Conservation (phyloP, 1,140 invertebrate species). For the Maniola jurtina region DNA sequence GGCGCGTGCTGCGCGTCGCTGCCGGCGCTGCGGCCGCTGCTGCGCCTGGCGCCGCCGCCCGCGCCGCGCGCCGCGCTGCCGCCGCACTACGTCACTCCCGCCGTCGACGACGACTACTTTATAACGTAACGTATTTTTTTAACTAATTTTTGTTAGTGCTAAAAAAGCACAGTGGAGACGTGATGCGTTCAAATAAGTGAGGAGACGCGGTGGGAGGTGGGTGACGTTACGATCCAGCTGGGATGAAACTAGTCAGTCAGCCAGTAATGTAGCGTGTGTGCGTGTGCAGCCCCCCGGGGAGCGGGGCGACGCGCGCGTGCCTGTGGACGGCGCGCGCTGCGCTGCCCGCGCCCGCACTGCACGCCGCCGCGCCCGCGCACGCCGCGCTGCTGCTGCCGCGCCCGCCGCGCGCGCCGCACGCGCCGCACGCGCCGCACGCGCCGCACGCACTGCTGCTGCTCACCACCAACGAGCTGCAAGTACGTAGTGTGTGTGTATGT, state of each 20-base stretch:
- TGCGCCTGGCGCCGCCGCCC: constrained; percentile 25
- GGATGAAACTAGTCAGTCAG: no score
- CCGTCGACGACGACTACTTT: constrained; percentile 34
- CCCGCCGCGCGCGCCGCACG: constrained; percentile 2
- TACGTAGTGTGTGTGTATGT: background rate
- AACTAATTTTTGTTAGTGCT: no score
- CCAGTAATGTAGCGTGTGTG: no score
- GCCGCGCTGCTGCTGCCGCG: constrained; percentile 28
- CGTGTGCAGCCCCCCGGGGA: constrained; percentile 31
- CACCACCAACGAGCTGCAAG: constrained; percentile 32
- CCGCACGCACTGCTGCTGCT: constrained; percentile 17
- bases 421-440: constrained; percentile 9
- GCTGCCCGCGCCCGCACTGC: constrained; percentile 14
- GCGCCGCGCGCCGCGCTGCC: constrained; percentile 5
- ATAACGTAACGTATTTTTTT: constrained; percentile 33
- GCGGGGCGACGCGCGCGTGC: constrained; percentile 24
- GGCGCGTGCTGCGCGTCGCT: constrained; percentile 39
- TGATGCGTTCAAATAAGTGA: no score
- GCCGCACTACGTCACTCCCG: constrained; percentile 25
- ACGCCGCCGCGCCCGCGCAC: constrained; percentile 19
- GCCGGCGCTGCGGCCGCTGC: constrained; percentile 35
- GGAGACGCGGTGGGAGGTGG: no score
- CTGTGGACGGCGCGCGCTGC: constrained; percentile 26
- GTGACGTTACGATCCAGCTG: no score
- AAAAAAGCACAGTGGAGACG: no score